These are phyloP conservation scores for Phaethon lepturus DNA, from an alignment of 2,113 vertebrate genomes.

Conservation along the genomic window DNA sequence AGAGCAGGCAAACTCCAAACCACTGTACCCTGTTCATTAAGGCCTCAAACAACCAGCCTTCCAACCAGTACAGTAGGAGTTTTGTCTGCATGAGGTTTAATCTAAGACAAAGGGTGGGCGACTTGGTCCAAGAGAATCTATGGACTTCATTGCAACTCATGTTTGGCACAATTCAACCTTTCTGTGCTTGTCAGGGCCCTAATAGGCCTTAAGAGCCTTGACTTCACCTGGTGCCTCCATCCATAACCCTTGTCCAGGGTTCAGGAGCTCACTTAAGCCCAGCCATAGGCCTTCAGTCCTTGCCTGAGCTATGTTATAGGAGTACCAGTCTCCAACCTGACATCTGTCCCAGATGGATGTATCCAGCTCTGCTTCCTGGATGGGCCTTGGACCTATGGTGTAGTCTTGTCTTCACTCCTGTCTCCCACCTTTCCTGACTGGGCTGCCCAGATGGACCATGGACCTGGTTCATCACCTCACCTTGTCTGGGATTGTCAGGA, in stretches of 20 bases:
- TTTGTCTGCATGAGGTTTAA: neutral
- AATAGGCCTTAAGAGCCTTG: neutral
- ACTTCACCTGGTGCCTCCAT: neutral
- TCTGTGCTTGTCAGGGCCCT: neutral
- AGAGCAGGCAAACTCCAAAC: neutral
- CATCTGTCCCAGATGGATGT: neutral
- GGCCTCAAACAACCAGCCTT: neutral
- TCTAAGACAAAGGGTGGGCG: neutral
- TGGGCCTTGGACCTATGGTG: neutral
- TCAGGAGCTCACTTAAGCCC: neutral
- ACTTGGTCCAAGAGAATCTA: neutral
- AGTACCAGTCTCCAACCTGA: neutral
- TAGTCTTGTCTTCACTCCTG: neutral
- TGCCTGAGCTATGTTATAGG: fast-evolving
- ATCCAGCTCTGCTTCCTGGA: neutral
- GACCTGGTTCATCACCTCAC: neutral
- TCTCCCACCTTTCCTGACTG: fast-evolving
- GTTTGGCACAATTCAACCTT: neutral
- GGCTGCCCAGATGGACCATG: neutral
- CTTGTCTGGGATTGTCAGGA: neutral
- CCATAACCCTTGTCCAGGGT: neutral
- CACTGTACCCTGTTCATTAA: neutral
- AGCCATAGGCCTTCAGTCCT: neutral
- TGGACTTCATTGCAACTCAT: neutral
- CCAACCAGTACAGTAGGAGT: fast-evolving